Evolutionary conservation across 1,140 invertebrate species (phyloP), one percentile per base, ranked within the genome.

Genomic region (Drosophila trapezifrons): DNA sequence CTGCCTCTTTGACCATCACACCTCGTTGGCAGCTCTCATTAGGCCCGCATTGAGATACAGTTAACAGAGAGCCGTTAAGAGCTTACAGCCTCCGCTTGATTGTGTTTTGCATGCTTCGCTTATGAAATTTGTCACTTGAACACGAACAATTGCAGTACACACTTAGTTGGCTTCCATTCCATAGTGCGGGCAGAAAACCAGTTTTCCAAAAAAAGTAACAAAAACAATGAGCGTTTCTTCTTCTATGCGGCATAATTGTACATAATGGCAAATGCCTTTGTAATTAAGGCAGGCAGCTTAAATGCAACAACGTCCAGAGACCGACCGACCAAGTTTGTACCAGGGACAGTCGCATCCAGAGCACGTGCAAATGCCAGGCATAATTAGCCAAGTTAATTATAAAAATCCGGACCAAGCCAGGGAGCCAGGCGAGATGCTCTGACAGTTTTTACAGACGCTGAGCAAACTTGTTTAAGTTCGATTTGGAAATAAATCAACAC

Each of bases 371-470:
- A 80, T 79, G 69, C 73, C 73, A 70, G 63, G 49, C 84, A 73
- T 87, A 87, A 86, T 86, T 87, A 86, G 71, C 83, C 83, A 76
- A 86, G 79, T 76, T 86, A 86, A 86, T 86, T 86, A 87, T 78
- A 70, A 76, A 87, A 76, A 64, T 77, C 81, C 83, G 55, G 46
- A 54, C 63, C 58, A 54, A 63, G 60, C 38, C 38, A 49, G 46
- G 69, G 65, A 72, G 67, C 47, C 49, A n/a, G 29, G 4, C 45
- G 45, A 25, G 32, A 37, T 22, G 35, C 18, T 22, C 51, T 43
- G 76, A 58, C 71, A 59, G 40, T 58, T 71, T 76, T 66, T 75
- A 70, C 64, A 40, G 43, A n/a, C 54, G n/a, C 45, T 62, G 43
- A 22, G 17, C 29, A 82, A 86, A 83, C 76, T 79, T 79, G 83